Base-by-base conservation (phyloP, 92 coral and sea anemone species). In the Heliopora coerulea region DNA sequence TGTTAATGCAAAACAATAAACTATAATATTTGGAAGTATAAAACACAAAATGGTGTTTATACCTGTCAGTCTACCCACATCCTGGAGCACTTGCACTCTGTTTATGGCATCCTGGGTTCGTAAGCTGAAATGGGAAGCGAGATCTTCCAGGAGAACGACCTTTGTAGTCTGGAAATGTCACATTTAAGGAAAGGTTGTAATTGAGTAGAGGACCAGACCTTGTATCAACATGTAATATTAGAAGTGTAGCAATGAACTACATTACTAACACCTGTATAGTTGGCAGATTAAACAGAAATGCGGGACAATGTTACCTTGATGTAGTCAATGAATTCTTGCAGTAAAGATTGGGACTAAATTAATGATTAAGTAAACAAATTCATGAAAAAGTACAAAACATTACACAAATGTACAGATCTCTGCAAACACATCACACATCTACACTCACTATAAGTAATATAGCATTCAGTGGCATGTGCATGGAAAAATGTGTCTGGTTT, bases 61-160 rank as follows among this genome's bases (percentile, higher is more conserved):
- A 89, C 97, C 97, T 78, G 97, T 92, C 31, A 92, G 80, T 72
- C 91, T 73, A 18, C 91, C 97, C 78, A 88, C 79, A 20, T 92
- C 97, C 86, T 92, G 96, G 25, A 92, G 80, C 39, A 80, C 73
- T 78, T 92, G 89, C 25, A 92, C 81, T 78, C 97, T 89, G 79
- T 87, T 86, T 40, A 92, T 92, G 32, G 97, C 97, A 58, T 92
- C 97, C 78, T 92, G 97, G 20, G 97, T 92, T 18, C 96, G 87
- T 65, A 92, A 73, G 48, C 91, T 91, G 87, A 92, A 92, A 65
- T 92, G 96, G 69, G 91, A 88, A 33, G 97, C 97, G 59, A 92
- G 84, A 54, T 92, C 97, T 33, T 92, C 97, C 35, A 92, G 44
- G 80, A 92, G 82, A 42, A 92, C 97, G 57, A 92, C 97, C 67